Conservation (phyloP, 2,113 vertebrate species). For the Candoia aspera region DNA sequence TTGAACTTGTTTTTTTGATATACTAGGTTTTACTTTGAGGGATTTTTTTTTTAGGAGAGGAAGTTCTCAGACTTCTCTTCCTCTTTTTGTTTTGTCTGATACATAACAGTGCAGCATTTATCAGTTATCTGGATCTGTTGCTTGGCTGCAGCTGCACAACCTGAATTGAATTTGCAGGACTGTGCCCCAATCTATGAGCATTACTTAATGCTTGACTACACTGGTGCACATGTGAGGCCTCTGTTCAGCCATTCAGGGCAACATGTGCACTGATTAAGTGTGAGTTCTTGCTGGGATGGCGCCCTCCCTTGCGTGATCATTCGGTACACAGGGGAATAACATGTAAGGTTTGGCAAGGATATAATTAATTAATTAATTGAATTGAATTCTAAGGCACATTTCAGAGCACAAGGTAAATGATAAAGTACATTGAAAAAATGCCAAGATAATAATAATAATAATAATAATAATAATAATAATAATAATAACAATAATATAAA, state of each 20-base stretch:
- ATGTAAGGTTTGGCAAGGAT: background rate
- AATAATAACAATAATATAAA: too few species aligned
- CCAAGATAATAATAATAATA: too few species aligned
- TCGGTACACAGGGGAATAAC: background rate
- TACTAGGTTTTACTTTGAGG: background rate
- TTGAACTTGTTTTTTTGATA: background rate
- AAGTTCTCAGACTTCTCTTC: background rate
- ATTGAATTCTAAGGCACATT: too few species aligned
- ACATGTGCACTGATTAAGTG: too few species aligned
- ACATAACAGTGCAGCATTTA: background rate
- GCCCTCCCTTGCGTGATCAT: background rate
- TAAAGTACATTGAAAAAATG: too few species aligned
- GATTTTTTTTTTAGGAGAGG: background rate
- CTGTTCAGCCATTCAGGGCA: too few species aligned
- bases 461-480: too few species aligned
- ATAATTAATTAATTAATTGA: background rate
- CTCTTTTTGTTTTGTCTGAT: background rate
- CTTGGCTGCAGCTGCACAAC: background rate
- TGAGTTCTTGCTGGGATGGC: background rate
- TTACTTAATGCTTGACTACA: background rate
- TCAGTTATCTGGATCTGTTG: background rate
- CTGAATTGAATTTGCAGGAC: background rate
- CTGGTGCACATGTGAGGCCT: too few species aligned
- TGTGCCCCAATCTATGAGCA: background rate
- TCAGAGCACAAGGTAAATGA: too few species aligned